These are phyloP conservation scores for Cryptotis parvus DNA, from an alignment of 2,113 vertebrate genomes.

Conservation along the genomic window DNA sequence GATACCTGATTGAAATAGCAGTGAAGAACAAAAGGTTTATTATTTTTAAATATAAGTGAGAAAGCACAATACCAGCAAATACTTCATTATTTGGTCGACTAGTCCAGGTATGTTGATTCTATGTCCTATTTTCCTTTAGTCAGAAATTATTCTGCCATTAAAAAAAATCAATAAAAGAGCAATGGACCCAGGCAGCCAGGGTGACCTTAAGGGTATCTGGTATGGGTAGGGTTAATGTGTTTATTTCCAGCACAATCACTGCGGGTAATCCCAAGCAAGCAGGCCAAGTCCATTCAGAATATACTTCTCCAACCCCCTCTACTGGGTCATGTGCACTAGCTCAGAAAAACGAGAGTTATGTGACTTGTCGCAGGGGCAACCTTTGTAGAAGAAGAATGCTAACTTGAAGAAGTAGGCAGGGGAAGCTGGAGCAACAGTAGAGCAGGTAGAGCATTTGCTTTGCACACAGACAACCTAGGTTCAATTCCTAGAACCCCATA, in stretches of 20 bases:
- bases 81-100: neutral
- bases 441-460: no score
- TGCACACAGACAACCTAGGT: no score
- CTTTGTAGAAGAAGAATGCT: neutral
- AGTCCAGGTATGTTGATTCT: neutral
- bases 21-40: neutral
- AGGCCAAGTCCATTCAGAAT: neutral
- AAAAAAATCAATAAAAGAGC: neutral
- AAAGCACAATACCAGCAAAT: conserved; percentile 8
- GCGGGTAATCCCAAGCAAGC: neutral
- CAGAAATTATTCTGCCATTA: neutral
- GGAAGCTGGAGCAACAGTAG: no score
- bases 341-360: conserved; percentile 1
- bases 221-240: neutral
- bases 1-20: neutral
- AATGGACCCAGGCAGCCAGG: neutral
- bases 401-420: neutral
- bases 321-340: neutral
- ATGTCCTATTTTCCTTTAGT: neutral
- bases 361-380: neutral
- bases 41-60: conserved; percentile 30
- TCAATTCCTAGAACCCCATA: no score
- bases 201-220: neutral
- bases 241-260: neutral
- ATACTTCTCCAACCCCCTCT: neutral